These are phyloP conservation scores for Eilema depressum DNA, from an alignment of 2,888 invertebrate genomes.

Conservation along the genomic window DNA sequence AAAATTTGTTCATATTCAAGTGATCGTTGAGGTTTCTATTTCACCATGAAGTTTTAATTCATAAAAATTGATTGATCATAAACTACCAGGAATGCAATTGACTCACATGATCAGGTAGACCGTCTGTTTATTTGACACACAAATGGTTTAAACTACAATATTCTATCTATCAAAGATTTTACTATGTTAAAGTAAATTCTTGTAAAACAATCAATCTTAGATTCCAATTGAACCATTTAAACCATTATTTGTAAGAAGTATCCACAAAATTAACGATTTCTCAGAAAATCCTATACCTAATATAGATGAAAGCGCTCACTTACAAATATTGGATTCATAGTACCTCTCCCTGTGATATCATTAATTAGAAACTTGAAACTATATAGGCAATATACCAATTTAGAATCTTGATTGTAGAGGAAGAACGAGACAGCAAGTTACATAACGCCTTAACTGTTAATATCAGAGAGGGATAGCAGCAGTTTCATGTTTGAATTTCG, in stretches of 20 bases:
- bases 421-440: neutral
- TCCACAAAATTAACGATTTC: conserved; percentile 56
- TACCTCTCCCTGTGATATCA: conserved; percentile 50
- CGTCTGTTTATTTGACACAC: neutral
- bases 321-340: conserved; percentile 62
- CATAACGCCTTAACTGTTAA: neutral
- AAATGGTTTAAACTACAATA: neutral
- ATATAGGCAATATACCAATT: conserved; percentile 14
- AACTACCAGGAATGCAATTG: no score
- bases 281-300: conserved; percentile 43
- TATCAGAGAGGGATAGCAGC: conserved; percentile 1
- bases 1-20: neutral
- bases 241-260: neutral
- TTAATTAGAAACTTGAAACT: conserved; percentile 13
- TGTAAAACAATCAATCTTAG: neutral
- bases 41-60: neutral
- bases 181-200: neutral
- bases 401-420: conserved; percentile 16
- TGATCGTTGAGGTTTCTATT: neutral
- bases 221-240: neutral
- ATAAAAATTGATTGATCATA: no score
- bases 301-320: conserved; percentile 64
- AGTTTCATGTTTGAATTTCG: conserved; percentile 11
- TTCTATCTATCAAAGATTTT: neutral
- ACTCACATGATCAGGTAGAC: no score